Percentiles rank a stretch among this genome's conserved stretches.
Evolutionary conservation across 2,888 invertebrate genomes (phyloP).

Genomic region (Crioceris asparagi): DNA sequence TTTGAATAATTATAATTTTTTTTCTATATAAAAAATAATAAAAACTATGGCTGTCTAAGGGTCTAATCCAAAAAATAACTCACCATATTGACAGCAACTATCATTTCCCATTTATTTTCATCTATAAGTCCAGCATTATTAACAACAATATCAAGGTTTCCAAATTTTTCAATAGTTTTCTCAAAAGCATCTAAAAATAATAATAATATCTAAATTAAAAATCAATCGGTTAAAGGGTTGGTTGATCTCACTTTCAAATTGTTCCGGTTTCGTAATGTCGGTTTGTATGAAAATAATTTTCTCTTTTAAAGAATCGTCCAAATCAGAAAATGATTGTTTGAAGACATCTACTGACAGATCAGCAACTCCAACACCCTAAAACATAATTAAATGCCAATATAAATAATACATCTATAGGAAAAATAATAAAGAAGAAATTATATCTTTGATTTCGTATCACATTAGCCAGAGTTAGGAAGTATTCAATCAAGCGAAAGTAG

Average conservation of each 20-base stretch:
- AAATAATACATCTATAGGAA: no score
- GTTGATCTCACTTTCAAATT: constrained; percentile 16
- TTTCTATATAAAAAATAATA: no score
- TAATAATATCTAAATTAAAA: background rate
- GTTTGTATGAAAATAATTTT: constrained; percentile 15
- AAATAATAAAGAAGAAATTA: no score
- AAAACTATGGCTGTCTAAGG: no score
- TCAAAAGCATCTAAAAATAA: constrained; percentile 19
- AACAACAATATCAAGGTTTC: constrained; percentile 21
- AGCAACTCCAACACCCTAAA: constrained; percentile 15
- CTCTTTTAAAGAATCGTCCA: constrained; percentile 8
- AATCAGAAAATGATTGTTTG: background rate
- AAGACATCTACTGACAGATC: constrained; percentile 11
- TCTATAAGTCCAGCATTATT: constrained; percentile 20
- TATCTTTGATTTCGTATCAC: no score
- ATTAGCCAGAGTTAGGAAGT: no score
- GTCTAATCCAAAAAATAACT: no score
- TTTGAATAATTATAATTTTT: no score
- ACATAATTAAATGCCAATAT: no score
- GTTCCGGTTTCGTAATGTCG: constrained; percentile 13
- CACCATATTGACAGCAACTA: constrained; percentile 20
- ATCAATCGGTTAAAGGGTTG: background rate
- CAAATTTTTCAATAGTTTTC: constrained; percentile 14
- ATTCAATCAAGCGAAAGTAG: no score
- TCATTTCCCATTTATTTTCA: constrained; percentile 17